phyloP scores from a whole-genome alignment of 1,140 invertebrate genomes.

The Bicyclus anynana region DNA sequence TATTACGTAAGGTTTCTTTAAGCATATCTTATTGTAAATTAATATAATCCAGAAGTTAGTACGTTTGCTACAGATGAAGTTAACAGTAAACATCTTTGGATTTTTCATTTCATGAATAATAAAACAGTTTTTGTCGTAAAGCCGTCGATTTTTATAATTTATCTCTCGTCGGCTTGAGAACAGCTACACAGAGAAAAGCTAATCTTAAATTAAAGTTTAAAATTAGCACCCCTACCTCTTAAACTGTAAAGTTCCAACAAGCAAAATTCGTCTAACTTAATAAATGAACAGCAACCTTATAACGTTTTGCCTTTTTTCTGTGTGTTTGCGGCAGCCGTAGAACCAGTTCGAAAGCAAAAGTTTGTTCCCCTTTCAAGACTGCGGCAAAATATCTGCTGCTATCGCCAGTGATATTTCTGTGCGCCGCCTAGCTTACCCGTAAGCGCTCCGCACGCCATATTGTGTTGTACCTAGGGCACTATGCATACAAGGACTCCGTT shows the following conservation, averaged over 20 bases:
- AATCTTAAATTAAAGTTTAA: too few species aligned
- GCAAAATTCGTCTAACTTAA: neutral
- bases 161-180: too few species aligned
- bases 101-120: too few species aligned
- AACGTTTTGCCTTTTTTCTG: conserved; percentile 68
- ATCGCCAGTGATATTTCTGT: conserved; percentile 84
- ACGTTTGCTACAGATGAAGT: too few species aligned
- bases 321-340: conserved; percentile 76
- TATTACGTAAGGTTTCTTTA: neutral
- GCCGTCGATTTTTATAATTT: too few species aligned
- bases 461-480: conserved; percentile 46
- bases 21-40: too few species aligned
- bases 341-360: conserved; percentile 79
- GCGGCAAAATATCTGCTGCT: conserved; percentile 82
- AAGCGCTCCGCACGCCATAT: conserved; percentile 60
- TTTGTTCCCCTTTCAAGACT: conserved; percentile 82
- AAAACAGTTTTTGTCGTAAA: too few species aligned
- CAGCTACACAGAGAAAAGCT: too few species aligned
- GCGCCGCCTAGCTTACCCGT: conserved; percentile 78
- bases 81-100: too few species aligned
- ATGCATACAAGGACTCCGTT: conserved; percentile 37
- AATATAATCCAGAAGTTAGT: too few species aligned
- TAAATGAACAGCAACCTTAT: conserved; percentile 27
- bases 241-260: neutral
- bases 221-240: too few species aligned